Base-by-base conservation (phyloP, 1,140 invertebrate genomes). In the Battus philenor region DNA sequence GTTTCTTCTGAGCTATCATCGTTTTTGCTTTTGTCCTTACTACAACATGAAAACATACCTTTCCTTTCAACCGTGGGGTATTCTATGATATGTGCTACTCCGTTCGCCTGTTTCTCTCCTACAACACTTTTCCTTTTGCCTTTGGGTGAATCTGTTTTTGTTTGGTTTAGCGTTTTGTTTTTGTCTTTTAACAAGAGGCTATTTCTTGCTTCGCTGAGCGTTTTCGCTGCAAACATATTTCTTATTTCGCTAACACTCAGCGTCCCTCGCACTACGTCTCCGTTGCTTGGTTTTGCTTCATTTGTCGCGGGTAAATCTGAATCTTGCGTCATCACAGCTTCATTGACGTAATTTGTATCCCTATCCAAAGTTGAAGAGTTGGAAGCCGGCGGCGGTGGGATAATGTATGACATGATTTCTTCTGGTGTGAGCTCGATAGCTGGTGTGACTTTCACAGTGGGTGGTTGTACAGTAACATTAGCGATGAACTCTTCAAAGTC, bases 401-500 rank as follows among this genome's bases (percentile, higher is more conserved):
- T 94, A 20, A 94, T 94, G 47, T 92, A 93, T 0, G 92, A 90
- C 81, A 92, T 90, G 27, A 94, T 92, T 79, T 94, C 91, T 75
- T 93, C 91, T 0, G 91, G 91, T 0, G 92, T 93, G 5, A 93
- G 68, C 67, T 92, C 91, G 51, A 92, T 89, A 8, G 91, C 90
- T 15, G 91, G 90, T n/a, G 89, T 90, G 2, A 89, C 68, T 73
- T 90, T 90, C 45, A 90, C 87, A n/a, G 90, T 90, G 4, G 90
- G 91, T 4, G 94, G 94, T 15, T 93, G 94, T 33, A 96, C 90
- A 11, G 92, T 92, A 16, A 96, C 91, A 57, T 91, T 93, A 8
- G 93, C 93, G 59, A 96, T 90, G 65, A 97, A 94, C 36, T 91
- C 89, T 70, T 97, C 95, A 49, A 96, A 44, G 51, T 71, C 69